These are phyloP conservation scores for Pheosia gnoma DNA, from an alignment of 2,888 invertebrate genomes.

Conservation along the genomic window DNA sequence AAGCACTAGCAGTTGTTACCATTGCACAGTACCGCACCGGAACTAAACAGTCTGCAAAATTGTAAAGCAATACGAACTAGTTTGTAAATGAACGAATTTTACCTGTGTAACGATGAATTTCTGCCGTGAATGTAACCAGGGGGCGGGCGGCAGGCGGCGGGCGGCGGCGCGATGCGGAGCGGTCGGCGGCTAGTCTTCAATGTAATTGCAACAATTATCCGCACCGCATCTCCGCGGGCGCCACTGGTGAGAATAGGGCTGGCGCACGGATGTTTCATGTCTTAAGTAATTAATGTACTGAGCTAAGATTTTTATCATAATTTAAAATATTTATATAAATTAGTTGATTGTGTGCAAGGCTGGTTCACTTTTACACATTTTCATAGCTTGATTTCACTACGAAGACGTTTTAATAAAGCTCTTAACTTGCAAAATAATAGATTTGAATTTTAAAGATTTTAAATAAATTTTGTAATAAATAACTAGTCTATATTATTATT, in stretches of 20 bases:
- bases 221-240: slow-evolving; percentile 3
- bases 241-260: slow-evolving; percentile 1
- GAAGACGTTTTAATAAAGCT: too few relatives aligned
- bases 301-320: too few relatives aligned
- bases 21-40: not conserved
- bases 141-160: slow-evolving; percentile 6
- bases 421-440: too few relatives aligned
- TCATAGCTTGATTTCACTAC: too few relatives aligned
- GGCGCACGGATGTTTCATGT: not conserved
- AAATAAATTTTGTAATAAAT: too few relatives aligned
- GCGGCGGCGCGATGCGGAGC: slow-evolving; percentile 5
- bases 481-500: too few relatives aligned
- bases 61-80: slow-evolving; percentile 9
- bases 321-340: too few relatives aligned
- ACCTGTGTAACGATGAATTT: not conserved
- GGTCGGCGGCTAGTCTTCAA: not conserved
- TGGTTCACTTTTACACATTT: too few relatives aligned
- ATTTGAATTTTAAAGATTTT: too few relatives aligned
- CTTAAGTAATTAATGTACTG: not conserved
- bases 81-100: slow-evolving; percentile 14
- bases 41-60: slow-evolving; percentile 4
- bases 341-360: too few relatives aligned
- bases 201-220: slow-evolving; percentile 24
- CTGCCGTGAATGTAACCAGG: slow-evolving; percentile 9
- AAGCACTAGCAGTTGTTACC: too few relatives aligned